Conservation (phyloP, 2,113 vertebrate species). For the Zingel zingel region DNA sequence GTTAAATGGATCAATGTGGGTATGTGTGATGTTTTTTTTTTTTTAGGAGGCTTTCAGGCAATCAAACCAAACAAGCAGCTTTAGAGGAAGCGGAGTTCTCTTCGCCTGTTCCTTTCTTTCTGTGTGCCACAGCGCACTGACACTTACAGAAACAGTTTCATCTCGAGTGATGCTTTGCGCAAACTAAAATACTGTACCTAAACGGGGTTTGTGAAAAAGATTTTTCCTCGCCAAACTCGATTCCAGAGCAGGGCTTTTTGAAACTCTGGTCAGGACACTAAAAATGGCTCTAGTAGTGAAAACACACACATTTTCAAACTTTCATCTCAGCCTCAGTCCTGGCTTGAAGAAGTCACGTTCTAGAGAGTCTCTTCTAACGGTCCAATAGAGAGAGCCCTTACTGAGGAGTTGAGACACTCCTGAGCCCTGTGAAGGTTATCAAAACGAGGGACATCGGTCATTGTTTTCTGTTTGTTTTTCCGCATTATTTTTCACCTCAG, state of each 20-base stretch:
- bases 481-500: conserved; percentile 1
- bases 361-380: not conserved
- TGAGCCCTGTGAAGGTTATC: conserved; percentile 40
- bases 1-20: conserved; percentile 54
- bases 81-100: conserved; percentile 48
- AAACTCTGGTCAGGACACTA: not conserved
- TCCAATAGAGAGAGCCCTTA: conserved; percentile 2
- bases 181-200: conserved; percentile 45
- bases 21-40: conserved; percentile 47
- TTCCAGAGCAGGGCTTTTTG: conserved; percentile 16
- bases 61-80: conserved; percentile 75
- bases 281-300: conserved; percentile 1
- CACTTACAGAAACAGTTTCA: conserved; percentile 49
- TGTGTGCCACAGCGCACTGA: conserved; percentile 21
- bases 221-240: not conserved
- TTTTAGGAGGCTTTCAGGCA: conserved; percentile 70
- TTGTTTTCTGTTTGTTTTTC: not conserved
- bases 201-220: conserved; percentile 9
- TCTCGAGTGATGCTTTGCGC: conserved; percentile 27
- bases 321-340: conserved; percentile 7
- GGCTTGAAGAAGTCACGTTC: not conserved
- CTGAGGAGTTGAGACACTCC: conserved; percentile 6
- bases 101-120: conserved; percentile 23
- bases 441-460: conserved; percentile 16
- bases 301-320: not conserved